Conservation (phyloP, 64 coral and sea anemone species). For the Orbicella faveolata region DNA sequence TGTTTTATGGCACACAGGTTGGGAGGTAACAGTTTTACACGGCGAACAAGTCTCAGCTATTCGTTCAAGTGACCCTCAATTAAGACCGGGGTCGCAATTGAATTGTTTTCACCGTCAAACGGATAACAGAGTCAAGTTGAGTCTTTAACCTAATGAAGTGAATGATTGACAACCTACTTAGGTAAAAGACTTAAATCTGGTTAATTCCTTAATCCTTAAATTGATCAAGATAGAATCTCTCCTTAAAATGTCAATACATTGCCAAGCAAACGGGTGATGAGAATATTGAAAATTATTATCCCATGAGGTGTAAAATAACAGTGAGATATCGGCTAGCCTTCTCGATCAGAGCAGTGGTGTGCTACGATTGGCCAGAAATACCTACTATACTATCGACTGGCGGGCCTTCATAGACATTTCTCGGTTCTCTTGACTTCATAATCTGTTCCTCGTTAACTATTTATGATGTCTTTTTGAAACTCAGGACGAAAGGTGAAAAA, state of each 20-base stretch:
- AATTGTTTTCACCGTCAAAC: neutral
- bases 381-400: too few species aligned
- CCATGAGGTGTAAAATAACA: too few species aligned
- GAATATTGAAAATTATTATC: too few species aligned
- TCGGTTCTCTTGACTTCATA: too few species aligned
- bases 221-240: neutral
- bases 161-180: slow-evolving; percentile 5
- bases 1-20: neutral
- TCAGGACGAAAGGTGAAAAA: too few species aligned
- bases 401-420: too few species aligned
- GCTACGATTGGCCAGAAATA: too few species aligned
- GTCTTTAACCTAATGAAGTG: slow-evolving; percentile 8
- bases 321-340: too few species aligned
- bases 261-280: too few species aligned
- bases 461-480: too few species aligned
- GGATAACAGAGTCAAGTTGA: neutral
- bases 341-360: too few species aligned
- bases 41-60: neutral
- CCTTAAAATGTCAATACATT: neutral
- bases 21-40: neutral
- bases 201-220: neutral
- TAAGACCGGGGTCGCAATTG: neutral
- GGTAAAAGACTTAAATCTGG: neutral
- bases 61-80: neutral
- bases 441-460: too few species aligned